Evolutionary conservation across 1,140 invertebrate species (phyloP).

Genomic region (Olivierus martensii): DNA sequence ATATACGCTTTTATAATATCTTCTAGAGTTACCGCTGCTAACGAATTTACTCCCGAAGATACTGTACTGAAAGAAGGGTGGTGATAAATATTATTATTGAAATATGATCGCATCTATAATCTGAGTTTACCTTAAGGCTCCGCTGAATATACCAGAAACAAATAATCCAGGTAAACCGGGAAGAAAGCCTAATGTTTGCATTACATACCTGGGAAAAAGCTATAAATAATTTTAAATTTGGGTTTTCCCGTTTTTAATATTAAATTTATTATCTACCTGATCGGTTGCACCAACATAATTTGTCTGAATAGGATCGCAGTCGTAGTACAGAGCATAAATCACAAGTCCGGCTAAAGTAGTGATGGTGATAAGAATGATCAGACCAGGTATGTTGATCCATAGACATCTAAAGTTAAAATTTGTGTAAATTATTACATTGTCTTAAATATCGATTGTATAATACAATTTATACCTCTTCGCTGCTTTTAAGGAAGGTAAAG

Average conservation of each 20-base stretch:
- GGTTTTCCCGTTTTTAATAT: background rate
- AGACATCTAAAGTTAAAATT: slow-evolving; percentile 23
- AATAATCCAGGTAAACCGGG: slow-evolving; percentile 72
- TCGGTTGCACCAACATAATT: slow-evolving; percentile 18
- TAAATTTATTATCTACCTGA: slow-evolving; percentile 11
- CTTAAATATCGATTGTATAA: too few species aligned
- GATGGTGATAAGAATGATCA: slow-evolving; percentile 43
- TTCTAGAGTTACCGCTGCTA: slow-evolving; percentile 77
- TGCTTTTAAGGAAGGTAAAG: slow-evolving; percentile 47
- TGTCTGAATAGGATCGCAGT: slow-evolving; percentile 51
- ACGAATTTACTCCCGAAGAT: slow-evolving; percentile 76
- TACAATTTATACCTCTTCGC: slow-evolving; percentile 36
- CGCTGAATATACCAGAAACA: slow-evolving; percentile 62
- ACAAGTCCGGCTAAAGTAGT: slow-evolving; percentile 62
- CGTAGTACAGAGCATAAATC: slow-evolving; percentile 55
- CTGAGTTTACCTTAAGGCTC: slow-evolving; percentile 44
- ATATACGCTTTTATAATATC: slow-evolving; percentile 61
- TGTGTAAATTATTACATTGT: too few species aligned
- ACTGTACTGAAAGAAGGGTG: slow-evolving; percentile 50
- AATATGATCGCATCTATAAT: background rate
- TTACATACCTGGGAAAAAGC: slow-evolving; percentile 37
- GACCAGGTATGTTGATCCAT: slow-evolving; percentile 49
- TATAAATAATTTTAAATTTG: slow-evolving; percentile 16
- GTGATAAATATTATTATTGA: background rate
- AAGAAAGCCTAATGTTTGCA: slow-evolving; percentile 45